Conservation (phyloP, 2,797 vertebrate genomes). For the Neosalanx taihuensis region DNA sequence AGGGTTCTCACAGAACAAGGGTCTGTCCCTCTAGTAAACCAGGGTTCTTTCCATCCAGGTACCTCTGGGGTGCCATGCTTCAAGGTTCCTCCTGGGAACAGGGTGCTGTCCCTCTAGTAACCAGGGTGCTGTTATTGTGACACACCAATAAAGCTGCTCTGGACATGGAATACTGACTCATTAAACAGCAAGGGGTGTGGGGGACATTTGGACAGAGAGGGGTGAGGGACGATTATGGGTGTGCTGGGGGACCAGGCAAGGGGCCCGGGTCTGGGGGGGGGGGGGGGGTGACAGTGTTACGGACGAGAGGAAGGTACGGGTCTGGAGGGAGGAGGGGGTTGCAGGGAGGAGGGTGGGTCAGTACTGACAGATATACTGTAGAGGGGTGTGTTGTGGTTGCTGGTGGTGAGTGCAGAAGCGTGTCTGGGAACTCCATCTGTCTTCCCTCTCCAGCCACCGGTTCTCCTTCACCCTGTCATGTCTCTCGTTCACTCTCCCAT, state of each 20-base stretch:
- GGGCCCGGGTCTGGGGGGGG: too few species aligned
- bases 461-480: not conserved
- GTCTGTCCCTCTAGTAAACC: not conserved
- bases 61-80: slow-evolving; percentile 13
- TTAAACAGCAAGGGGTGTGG: not conserved
- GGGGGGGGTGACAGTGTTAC: not conserved
- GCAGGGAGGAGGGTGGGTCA: not conserved
- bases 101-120: not conserved
- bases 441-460: not conserved
- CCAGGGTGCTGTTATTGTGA: not conserved
- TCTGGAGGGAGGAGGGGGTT: too few species aligned
- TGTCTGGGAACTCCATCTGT: not conserved
- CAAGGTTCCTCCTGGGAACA: slow-evolving; percentile 29
- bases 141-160: not conserved
- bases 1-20: not conserved
- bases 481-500: not conserved
- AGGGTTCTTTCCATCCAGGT: not conserved
- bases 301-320: not conserved
- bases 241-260: not conserved
- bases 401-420: too few species aligned
- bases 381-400: not conserved
- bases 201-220: not conserved
- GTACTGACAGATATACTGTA: not conserved
- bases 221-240: not conserved
- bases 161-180: not conserved